Evolutionary conservation across 1,140 invertebrate genomes (phyloP), one percentile per base, ranked within the genome.

Genomic region (Lamellibrachia luymesi): DNA sequence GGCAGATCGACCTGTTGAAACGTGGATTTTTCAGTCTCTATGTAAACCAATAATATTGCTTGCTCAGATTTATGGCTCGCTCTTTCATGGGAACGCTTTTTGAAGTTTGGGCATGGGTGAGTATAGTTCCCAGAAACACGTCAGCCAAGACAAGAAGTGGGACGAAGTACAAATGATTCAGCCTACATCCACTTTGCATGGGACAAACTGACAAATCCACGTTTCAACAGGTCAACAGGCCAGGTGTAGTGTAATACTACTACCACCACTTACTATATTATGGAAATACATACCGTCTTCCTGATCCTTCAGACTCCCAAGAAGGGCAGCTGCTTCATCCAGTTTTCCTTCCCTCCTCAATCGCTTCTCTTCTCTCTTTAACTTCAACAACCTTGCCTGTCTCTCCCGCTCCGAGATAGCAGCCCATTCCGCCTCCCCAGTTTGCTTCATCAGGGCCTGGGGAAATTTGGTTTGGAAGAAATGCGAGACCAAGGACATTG

Each of bases 381-480:
- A 27, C 89, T 95, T 94, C 25, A 95, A 93, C 50, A 95, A 51
- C 91, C 94, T 94, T n/a, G 93, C 93, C 93, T 95, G 94, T 90
- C 94, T 94, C 80, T 96, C 94, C 51, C 93, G 94, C 90, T 95
- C 95, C 49, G 94, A 94, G 92, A 95, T 90, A 38, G 94, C 94
- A 38, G 94, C 93, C 95, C 95, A 95, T 91, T 95, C 94, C 52
- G 93, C 94, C 90, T 95, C 95, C 10, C 95, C 95, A 50, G 94
- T 93, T 93, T 95, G 94, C 5, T 95, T 93, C 92, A 93, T 93
- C 90, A 95, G 92, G 90, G 52, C 94, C 94, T 94, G 80, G 49
- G 64, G 91, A 10, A 4, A 92, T 10, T 13, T 80, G 2, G 50
- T 25, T 25, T 25, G 90, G 50, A n/a, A 38, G 64, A 22, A 80